Evolutionary conservation across 2,113 vertebrate genomes (phyloP).

Genomic region (Notarius quadriscutis): DNA sequence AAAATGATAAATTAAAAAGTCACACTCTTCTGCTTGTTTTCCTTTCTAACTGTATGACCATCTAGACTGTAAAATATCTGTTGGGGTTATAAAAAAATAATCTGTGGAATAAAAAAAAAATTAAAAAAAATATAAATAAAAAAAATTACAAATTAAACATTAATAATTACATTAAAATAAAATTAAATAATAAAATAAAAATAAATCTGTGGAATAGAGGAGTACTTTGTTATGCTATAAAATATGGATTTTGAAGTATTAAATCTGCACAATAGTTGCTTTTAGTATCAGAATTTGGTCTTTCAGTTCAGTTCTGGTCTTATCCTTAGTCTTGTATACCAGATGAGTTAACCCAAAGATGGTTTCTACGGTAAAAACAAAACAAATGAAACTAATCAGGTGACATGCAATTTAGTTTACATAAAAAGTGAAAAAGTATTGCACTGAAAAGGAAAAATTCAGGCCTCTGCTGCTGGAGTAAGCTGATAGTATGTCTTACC

Average conservation of each 20-base stretch:
- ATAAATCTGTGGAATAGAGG: background rate
- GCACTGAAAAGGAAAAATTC: conserved; percentile 1
- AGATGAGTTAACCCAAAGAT: background rate
- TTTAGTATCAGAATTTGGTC: background rate
- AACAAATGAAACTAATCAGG: conserved; percentile 1
- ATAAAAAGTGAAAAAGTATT: conserved; percentile 13
- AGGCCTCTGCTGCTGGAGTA: background rate
- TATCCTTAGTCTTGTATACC: conserved; percentile 3
- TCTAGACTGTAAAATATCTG: background rate
- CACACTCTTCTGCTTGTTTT: background rate
- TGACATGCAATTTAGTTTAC: background rate
- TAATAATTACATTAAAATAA: too few relatives aligned
- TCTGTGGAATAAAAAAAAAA: background rate
- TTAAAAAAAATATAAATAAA: too few relatives aligned
- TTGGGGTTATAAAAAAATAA: background rate
- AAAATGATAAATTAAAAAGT: conserved; percentile 6
- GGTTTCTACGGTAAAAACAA: background rate
- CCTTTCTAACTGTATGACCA: background rate
- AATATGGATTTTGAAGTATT: background rate
- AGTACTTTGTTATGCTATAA: background rate
- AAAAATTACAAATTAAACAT: too few relatives aligned
- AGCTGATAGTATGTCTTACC: conserved; percentile 12
- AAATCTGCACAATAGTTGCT: background rate
- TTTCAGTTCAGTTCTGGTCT: too few relatives aligned
- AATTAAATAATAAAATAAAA: too few relatives aligned